Evolutionary conservation across 2,797 vertebrate species (phyloP).

Genomic region (Cossypha heuglini): DNA sequence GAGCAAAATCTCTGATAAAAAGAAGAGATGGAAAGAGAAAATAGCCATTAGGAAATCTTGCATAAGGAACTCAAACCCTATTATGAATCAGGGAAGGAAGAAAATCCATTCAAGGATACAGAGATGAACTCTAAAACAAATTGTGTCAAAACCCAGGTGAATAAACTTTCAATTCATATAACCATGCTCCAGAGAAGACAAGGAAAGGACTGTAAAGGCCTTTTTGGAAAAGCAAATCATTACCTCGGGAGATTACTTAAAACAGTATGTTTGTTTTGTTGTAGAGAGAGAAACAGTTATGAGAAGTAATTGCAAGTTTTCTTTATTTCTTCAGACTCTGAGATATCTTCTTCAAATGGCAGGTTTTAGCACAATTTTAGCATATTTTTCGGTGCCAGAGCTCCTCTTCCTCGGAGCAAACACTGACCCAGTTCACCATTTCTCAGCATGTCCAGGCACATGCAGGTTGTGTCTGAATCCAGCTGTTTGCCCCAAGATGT

Average conservation of each 20-base stretch:
- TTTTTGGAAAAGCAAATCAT: neutral
- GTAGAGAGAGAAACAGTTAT: neutral
- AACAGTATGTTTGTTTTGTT: neutral
- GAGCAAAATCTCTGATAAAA: neutral
- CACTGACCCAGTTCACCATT: neutral
- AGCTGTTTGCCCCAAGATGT: neutral
- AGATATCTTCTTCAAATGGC: neutral
- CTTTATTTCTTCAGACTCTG: neutral
- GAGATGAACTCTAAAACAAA: neutral
- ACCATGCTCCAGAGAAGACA: neutral
- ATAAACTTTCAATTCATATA: neutral
- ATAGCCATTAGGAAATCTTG: neutral
- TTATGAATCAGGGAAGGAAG: neutral
- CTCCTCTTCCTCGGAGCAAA: neutral
- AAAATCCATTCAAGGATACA: neutral
- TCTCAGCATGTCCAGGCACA: neutral
- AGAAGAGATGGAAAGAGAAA: neutral
- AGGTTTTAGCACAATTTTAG: neutral
- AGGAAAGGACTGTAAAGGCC: neutral
- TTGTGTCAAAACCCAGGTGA: neutral
- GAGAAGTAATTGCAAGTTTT: neutral
- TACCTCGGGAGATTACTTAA: neutral
- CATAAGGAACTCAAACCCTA: neutral
- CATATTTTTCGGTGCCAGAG: neutral
- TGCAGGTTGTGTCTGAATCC: accelerated